Percentiles rank a stretch among this genome's conserved stretches.
Conservation (phyloP, 2,888 invertebrate species). For the Drosophila engyochracea region DNA sequence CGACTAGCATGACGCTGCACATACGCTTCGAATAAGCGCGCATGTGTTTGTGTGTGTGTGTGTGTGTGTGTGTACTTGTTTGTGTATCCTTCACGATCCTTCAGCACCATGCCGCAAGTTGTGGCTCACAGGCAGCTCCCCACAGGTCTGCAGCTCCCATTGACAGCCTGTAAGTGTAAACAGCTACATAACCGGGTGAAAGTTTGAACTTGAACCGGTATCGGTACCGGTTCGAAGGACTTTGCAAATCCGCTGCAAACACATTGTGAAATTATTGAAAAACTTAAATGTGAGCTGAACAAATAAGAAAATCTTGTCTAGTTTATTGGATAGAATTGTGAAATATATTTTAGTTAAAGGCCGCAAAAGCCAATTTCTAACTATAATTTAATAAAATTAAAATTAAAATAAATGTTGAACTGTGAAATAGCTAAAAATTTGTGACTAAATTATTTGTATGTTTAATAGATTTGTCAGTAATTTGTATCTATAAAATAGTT, state of each 20-base stretch:
- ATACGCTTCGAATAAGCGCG: conserved; percentile 35
- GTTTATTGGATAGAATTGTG: not conserved
- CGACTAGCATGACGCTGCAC: conserved; percentile 55
- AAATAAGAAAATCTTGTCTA: not conserved
- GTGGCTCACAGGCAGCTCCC: conserved; percentile 10
- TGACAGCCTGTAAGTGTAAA: conserved; percentile 75
- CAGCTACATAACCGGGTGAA: conserved; percentile 61
- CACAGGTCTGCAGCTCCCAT: conserved; percentile 32
- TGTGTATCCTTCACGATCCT: not conserved
- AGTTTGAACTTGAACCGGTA: conserved; percentile 13
- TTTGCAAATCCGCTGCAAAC: conserved; percentile 19
- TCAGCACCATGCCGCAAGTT: not conserved
- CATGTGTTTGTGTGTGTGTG: not conserved
- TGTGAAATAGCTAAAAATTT: not conserved
- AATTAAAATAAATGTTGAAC: not conserved
- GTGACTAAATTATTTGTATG: not conserved
- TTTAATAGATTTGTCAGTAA: not conserved
- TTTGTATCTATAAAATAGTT: not conserved
- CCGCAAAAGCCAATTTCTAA: not conserved
- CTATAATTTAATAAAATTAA: not conserved
- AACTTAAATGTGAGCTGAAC: not conserved
- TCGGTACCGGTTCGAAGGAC: conserved; percentile 13
- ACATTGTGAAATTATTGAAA: not conserved
- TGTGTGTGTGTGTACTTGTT: not conserved
- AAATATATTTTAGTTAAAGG: not conserved